phyloP scores from a whole-genome alignment of 2,797 vertebrate species.

The Geranospiza caerulescens region DNA sequence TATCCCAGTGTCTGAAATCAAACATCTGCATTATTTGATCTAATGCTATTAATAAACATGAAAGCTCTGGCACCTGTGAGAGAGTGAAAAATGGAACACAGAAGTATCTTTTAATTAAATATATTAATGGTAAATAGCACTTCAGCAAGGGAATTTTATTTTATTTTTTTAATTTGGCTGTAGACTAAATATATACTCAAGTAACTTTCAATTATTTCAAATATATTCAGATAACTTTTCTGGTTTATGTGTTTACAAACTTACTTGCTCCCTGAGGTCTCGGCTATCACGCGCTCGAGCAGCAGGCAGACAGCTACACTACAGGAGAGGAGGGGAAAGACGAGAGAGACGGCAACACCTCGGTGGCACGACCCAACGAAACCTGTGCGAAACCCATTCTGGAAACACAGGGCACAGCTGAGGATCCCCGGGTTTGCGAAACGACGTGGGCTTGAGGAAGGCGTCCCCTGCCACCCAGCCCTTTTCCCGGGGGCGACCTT shows the following conservation, averaged over 20 bases:
- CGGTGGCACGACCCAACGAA: accelerated
- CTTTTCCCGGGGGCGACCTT: background rate
- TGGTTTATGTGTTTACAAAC: conserved; percentile 6
- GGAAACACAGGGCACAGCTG: background rate
- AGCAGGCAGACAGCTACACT: background rate
- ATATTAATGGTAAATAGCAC: conserved; percentile 46
- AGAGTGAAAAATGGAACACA: conserved; percentile 61
- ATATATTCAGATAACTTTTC: background rate
- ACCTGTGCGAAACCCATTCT: accelerated
- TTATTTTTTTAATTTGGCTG: conserved; percentile 35
- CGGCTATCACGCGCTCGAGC: background rate
- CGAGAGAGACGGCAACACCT: background rate
- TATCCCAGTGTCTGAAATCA: conserved; percentile 32
- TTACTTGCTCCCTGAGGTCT: background rate
- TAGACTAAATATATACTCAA: conserved; percentile 27
- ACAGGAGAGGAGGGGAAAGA: background rate
- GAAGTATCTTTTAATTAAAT: conserved; percentile 62
- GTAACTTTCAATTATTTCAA: conserved; percentile 30
- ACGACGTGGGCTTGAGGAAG: background rate
- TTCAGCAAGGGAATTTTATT: conserved; percentile 14
- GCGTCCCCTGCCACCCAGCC: background rate
- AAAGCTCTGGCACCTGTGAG: conserved; percentile 56
- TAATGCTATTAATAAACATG: conserved; percentile 57
- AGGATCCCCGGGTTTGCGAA: accelerated
- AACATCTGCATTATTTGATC: conserved; percentile 54